Evolutionary conservation across 2,888 invertebrate genomes (phyloP).

Genomic region (Ceraclea dissimilis): DNA sequence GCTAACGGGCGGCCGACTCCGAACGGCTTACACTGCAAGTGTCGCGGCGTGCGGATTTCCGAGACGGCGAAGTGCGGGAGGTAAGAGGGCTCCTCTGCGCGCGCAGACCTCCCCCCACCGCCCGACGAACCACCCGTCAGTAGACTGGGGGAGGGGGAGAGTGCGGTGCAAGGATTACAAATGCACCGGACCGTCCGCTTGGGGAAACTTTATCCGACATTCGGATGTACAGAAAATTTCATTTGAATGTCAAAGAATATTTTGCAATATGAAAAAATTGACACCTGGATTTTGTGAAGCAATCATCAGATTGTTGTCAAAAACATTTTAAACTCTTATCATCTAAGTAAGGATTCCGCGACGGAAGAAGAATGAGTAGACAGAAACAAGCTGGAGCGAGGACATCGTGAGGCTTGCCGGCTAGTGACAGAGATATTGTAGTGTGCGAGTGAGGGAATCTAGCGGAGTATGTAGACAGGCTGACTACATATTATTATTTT

Average conservation of each 20-base stretch:
- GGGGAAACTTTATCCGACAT: slow-evolving; percentile 21
- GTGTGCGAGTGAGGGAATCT: too few relatives aligned
- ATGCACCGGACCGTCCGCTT: slow-evolving; percentile 11
- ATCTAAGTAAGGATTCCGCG: too few relatives aligned
- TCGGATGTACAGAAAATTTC: slow-evolving; percentile 11
- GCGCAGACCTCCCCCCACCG: slow-evolving; percentile 19
- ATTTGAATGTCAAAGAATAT: slow-evolving; percentile 4
- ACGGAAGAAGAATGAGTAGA: too few relatives aligned
- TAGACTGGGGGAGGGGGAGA: slow-evolving; percentile 3
- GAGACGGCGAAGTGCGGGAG: slow-evolving; percentile 3
- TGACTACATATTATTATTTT: too few relatives aligned
- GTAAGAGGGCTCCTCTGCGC: slow-evolving; percentile 15
- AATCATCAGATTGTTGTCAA: too few relatives aligned
- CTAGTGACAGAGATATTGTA: too few relatives aligned
- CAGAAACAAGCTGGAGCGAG: too few relatives aligned
- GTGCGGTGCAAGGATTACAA: slow-evolving; percentile 8
- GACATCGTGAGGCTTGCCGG: too few relatives aligned
- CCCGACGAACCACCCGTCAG: slow-evolving; percentile 12
- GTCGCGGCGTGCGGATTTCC: neutral
- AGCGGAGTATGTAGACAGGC: too few relatives aligned
- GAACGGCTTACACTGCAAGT: slow-evolving; percentile 5
- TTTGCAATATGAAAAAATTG: too few relatives aligned
- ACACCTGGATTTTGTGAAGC: too few relatives aligned
- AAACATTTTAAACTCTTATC: too few relatives aligned
- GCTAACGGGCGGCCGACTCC: slow-evolving; percentile 8